Conservation (phyloP, 23 tunicate genomes). For the Trididemnum clinides region DNA sequence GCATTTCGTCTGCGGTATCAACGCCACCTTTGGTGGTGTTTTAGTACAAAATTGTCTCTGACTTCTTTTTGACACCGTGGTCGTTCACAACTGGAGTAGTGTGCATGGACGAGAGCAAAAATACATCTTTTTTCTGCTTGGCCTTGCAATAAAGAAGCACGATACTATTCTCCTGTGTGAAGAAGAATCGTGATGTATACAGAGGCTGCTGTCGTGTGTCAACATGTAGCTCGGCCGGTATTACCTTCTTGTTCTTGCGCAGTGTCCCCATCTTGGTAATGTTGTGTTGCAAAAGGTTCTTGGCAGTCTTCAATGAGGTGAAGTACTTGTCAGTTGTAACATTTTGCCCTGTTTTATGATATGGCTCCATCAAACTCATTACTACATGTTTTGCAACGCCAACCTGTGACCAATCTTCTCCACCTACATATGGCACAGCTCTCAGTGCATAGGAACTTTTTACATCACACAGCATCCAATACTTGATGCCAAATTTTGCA, state of each 20-base stretch:
- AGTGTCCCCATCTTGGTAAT: conserved; percentile 19
- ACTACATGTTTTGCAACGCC: conserved; percentile 9
- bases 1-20: conserved; percentile 21
- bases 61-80: background rate
- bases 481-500: conserved; percentile 23
- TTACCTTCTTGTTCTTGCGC: conserved; percentile 19
- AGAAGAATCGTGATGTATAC: conserved; percentile 5
- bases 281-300: conserved; percentile 7
- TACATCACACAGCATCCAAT: conserved; percentile 20
- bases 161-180: conserved; percentile 2
- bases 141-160: conserved; percentile 13
- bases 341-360: conserved; percentile 17
- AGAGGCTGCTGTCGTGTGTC: background rate
- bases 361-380: conserved; percentile 30
- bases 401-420: conserved; percentile 1
- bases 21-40: conserved; percentile 21
- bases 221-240: background rate
- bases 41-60: conserved; percentile 7
- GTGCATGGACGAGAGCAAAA: conserved; percentile 10
- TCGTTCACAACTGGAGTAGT: conserved; percentile 16
- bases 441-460: conserved; percentile 2
- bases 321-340: conserved; percentile 8
- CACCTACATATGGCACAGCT: conserved; percentile 6
- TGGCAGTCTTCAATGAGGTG: background rate
- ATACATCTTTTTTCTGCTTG: background rate